phyloP scores from a whole-genome alignment of 2,113 vertebrate species.

The Forbesichthys agassizii region DNA sequence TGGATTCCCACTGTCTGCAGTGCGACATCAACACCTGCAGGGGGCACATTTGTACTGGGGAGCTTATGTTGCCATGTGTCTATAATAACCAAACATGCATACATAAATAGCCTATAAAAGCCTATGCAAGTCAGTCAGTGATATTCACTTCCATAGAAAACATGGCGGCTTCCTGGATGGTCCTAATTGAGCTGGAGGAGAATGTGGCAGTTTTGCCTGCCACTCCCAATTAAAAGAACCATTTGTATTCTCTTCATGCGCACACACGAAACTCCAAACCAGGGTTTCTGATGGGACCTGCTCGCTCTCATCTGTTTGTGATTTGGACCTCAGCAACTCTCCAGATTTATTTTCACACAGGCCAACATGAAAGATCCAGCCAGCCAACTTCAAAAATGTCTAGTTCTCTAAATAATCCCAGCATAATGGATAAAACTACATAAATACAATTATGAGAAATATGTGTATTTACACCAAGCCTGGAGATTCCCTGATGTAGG shows the following conservation, averaged over 20 bases:
- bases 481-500: no score
- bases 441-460: conserved; percentile 24
- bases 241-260: conserved; percentile 76
- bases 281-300: conserved; percentile 73
- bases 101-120: no score
- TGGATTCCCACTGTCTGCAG: no score
- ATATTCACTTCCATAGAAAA: conserved; percentile 70
- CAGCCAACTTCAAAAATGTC: conserved; percentile 71
- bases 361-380: conserved; percentile 77
- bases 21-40: no score
- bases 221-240: conserved; percentile 82
- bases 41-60: no score
- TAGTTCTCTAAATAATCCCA: conserved; percentile 82
- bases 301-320: conserved; percentile 82
- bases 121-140: conserved; percentile 46
- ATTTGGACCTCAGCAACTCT: conserved; percentile 82
- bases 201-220: conserved; percentile 78
- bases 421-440: conserved; percentile 66
- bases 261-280: conserved; percentile 77
- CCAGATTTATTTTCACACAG: conserved; percentile 82
- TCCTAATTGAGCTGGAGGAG: conserved; percentile 80
- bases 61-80: no score
- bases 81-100: no score
- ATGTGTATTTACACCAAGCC: background rate
- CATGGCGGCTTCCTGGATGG: conserved; percentile 74